Percentiles rank a stretch among this genome's conserved stretches.
These are phyloP conservation scores for Drosophila siamana DNA, from an alignment of 2,888 invertebrate genomes.

Conservation along the genomic window DNA sequence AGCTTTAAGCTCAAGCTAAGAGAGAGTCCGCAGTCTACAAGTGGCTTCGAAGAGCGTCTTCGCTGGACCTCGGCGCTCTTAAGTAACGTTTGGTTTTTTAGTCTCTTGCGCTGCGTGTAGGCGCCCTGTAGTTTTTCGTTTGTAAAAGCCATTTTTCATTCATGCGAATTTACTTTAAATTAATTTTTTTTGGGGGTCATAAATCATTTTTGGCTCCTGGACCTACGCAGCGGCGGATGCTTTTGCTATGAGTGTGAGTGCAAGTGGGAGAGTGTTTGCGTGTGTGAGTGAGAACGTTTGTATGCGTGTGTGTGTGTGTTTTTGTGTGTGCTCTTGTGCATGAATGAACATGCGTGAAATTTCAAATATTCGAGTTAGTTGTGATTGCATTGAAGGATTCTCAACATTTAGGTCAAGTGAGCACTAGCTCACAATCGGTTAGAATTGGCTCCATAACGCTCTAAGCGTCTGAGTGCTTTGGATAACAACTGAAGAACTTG, in stretches of 20 bases:
- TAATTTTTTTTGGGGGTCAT: slow-evolving; percentile 81
- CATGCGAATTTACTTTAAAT: slow-evolving; percentile 83
- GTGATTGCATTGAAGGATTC: slow-evolving; percentile 42
- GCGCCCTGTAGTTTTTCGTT: slow-evolving; percentile 75
- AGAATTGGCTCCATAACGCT: slow-evolving; percentile 8
- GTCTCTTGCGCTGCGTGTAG: slow-evolving; percentile 40
- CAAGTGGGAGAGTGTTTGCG: too few relatives aligned
- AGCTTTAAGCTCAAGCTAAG: slow-evolving; percentile 65
- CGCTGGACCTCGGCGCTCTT: slow-evolving; percentile 12
- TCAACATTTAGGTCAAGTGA: slow-evolving; percentile 54
- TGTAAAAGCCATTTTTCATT: slow-evolving; percentile 83
- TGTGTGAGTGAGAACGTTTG: slow-evolving; percentile 15
- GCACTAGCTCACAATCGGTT: slow-evolving; percentile 12
- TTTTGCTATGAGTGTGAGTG: slow-evolving; percentile 25
- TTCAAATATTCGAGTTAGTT: slow-evolving; percentile 47
- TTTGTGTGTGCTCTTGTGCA: slow-evolving; percentile 34
- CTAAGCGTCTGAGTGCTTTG: background rate
- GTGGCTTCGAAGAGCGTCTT: slow-evolving; percentile 53
- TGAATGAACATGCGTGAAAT: slow-evolving; percentile 62
- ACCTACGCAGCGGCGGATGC: slow-evolving; percentile 49
- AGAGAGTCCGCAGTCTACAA: slow-evolving; percentile 57
- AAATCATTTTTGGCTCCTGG: slow-evolving; percentile 77
- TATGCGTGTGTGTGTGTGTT: slow-evolving; percentile 30
- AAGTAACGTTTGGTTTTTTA: background rate
- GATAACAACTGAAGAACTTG: background rate